A percentile compares a stretch with the other conserved stretches of the same genome.
phyloP scores from a whole-genome alignment of 2,113 vertebrate species.

The Mus spicilegus region DNA sequence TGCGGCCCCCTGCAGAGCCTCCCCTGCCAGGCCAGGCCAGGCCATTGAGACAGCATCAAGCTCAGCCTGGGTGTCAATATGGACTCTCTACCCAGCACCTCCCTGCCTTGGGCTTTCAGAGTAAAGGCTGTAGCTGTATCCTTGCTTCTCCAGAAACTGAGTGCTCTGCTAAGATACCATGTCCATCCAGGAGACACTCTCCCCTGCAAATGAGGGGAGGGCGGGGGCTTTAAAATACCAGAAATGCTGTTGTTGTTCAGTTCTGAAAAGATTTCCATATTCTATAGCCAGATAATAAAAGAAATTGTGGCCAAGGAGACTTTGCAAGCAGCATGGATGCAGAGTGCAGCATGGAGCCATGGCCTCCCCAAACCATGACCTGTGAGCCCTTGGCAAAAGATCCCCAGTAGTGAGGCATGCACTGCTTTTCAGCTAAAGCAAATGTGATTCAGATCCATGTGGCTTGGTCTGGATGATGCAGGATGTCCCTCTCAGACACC shows the following conservation, averaged over 20 bases:
- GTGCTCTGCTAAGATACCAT: neutral
- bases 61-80: neutral
- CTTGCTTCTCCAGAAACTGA: neutral
- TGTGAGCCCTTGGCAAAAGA: no score
- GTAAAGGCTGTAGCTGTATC: neutral
- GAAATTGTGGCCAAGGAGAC: neutral
- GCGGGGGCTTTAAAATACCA: constrained; percentile 3
- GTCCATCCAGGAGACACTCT: neutral
- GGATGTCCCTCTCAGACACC: neutral
- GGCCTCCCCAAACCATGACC: neutral
- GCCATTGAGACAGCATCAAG: neutral
- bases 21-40: neutral
- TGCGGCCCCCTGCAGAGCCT: neutral
- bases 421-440: neutral
- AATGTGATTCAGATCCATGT: neutral
- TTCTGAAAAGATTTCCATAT: neutral
- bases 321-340: neutral
- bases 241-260: neutral
- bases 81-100: neutral
- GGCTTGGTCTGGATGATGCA: neutral
- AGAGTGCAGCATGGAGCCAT: neutral
- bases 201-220: neutral
- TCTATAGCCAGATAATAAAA: neutral
- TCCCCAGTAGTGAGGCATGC: neutral
- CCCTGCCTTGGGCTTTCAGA: neutral